Evolutionary conservation across 2,113 vertebrate species (phyloP).

Genomic region (Bujurquina vittata): DNA sequence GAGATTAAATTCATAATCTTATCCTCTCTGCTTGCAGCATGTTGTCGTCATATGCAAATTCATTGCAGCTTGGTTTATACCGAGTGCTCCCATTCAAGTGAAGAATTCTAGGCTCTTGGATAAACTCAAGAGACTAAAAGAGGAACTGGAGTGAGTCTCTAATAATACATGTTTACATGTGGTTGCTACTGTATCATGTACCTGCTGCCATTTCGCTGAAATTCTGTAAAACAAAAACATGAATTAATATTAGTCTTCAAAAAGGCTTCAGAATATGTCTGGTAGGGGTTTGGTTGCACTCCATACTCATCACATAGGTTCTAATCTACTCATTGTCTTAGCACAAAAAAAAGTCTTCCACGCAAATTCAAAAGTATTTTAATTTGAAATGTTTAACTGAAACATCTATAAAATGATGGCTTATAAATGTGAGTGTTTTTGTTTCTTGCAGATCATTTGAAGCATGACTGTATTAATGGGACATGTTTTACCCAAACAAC

Average conservation of each 20-base stretch:
- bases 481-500: constrained; percentile 10
- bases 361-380: not conserved
- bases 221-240: too few species aligned
- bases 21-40: constrained; percentile 80
- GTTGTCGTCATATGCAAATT: constrained; percentile 90
- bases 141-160: constrained; percentile 76
- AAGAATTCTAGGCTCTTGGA: constrained; percentile 85
- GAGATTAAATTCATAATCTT: not conserved
- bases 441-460: constrained; percentile 63
- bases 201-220: too few species aligned
- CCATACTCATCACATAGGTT: not conserved
- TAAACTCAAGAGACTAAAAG: constrained; percentile 76
- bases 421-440: not conserved
- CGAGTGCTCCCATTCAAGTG: constrained; percentile 83
- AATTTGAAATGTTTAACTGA: not conserved
- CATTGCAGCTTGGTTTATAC: constrained; percentile 91
- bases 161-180: not conserved
- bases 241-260: not conserved
- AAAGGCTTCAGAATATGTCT: not conserved
- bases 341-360: not conserved
- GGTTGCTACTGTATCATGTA: not conserved
- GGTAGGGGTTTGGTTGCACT: not conserved
- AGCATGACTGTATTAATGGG: constrained; percentile 13
- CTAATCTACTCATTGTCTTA: not conserved
- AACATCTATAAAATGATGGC: not conserved